These are phyloP conservation scores for Coccyzus lansbergi DNA, from an alignment of 2,797 vertebrate species.

Conservation along the genomic window DNA sequence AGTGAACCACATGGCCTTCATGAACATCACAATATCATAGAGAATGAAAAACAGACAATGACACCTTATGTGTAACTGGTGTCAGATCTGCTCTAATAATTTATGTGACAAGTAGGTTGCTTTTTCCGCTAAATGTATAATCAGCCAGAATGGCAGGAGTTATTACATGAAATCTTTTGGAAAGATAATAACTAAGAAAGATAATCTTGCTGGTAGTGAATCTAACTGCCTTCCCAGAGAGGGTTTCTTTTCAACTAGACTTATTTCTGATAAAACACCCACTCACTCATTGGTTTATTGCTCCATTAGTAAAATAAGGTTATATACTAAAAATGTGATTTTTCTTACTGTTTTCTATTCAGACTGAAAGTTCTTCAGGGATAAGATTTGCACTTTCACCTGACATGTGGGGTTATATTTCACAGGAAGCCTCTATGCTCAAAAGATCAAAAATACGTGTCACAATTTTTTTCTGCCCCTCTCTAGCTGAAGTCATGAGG, in stretches of 20 bases:
- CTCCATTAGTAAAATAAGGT: neutral
- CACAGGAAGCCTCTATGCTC: neutral
- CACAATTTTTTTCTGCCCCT: neutral
- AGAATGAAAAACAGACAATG: neutral
- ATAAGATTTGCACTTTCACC: neutral
- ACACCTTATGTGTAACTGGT: neutral
- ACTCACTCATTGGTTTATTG: neutral
- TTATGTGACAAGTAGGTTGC: neutral
- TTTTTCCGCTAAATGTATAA: neutral
- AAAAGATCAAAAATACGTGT: neutral
- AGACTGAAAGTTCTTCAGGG: neutral
- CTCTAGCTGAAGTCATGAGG: neutral
- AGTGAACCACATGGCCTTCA: neutral
- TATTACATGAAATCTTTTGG: conserved; percentile 22
- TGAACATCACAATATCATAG: neutral
- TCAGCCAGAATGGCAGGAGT: neutral
- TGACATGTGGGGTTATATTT: neutral
- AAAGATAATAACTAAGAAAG: conserved; percentile 4
- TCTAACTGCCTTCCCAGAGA: neutral
- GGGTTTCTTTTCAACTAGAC: neutral
- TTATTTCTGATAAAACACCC: neutral
- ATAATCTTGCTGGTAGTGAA: neutral
- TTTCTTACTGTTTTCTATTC: neutral
- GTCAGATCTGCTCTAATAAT: neutral
- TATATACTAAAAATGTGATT: neutral